These are phyloP conservation scores for Peromyscus polionotus DNA, from an alignment of 2,113 vertebrate species.

Conservation along the genomic window DNA sequence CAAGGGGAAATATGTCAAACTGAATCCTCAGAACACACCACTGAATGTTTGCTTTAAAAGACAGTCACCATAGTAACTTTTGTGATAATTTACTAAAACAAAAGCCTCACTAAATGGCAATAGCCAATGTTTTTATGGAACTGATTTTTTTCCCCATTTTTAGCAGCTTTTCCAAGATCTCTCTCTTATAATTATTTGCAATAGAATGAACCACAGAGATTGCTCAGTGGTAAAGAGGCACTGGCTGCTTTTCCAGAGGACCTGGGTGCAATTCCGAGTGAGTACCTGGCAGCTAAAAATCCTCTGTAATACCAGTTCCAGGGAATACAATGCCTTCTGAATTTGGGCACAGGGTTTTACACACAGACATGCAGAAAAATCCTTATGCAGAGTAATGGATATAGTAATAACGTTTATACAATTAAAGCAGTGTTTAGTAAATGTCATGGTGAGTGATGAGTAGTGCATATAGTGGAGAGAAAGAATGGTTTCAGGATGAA, in stretches of 20 bases:
- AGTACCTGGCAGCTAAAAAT: not conserved
- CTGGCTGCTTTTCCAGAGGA: not conserved
- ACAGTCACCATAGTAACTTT: not conserved
- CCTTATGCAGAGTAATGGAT: not conserved
- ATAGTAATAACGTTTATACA: not conserved
- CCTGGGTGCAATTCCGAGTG: too few relatives aligned
- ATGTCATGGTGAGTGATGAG: too few relatives aligned
- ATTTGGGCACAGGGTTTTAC: not conserved
- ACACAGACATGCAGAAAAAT: not conserved
- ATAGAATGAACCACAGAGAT: not conserved
- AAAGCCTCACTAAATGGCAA: not conserved
- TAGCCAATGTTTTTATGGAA: not conserved
- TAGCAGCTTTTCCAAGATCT: not conserved
- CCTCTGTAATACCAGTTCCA: not conserved
- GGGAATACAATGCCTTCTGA: not conserved
- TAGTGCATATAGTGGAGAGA: not conserved
- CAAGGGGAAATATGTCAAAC: conserved; percentile 35
- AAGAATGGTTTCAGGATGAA: not conserved
- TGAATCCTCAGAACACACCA: conserved; percentile 47
- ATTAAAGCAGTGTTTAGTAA: conserved; percentile 29
- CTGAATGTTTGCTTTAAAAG: conserved; percentile 50
- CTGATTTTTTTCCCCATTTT: not conserved
- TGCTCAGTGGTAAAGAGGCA: not conserved
- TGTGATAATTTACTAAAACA: conserved; percentile 15
- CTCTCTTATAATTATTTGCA: not conserved